These are phyloP conservation scores for Heptranchias perlo DNA, from an alignment of 2,113 vertebrate species.

Conservation along the genomic window DNA sequence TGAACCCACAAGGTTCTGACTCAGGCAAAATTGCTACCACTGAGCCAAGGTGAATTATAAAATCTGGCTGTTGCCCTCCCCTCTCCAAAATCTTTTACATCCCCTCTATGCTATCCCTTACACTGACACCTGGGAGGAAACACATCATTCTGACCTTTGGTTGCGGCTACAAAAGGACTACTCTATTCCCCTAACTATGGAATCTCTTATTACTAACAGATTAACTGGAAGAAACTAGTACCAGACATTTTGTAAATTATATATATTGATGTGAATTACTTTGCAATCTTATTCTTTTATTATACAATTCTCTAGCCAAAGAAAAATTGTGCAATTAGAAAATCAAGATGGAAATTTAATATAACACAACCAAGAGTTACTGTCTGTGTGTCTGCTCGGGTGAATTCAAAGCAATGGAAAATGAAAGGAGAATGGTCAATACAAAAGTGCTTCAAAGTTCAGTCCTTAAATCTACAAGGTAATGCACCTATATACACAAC, in stretches of 20 bases:
- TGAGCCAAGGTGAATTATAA: not conserved
- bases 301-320: not conserved
- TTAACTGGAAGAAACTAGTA: not conserved
- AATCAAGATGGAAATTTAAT: not conserved
- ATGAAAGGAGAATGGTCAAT: slow-evolving; percentile 28
- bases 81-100: not conserved
- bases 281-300: not conserved
- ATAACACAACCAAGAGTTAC: slow-evolving; percentile 2
- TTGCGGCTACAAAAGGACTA: not conserved
- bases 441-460: not conserved
- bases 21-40: not conserved
- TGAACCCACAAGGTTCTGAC: not conserved
- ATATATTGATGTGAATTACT: not conserved
- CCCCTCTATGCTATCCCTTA: not conserved
- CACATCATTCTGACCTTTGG: not conserved
- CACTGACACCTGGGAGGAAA: not conserved
- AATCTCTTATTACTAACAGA: not conserved
- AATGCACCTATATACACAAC: not conserved
- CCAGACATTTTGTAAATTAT: not conserved
- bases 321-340: not conserved
- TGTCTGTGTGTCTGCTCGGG: slow-evolving; percentile 20
- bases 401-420: not conserved
- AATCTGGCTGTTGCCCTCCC: not conserved
- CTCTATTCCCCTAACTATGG: not conserved
- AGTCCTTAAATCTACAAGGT: slow-evolving; percentile 1